These are phyloP conservation scores for Nesidiocoris tenuis DNA, from an alignment of 2,888 invertebrate genomes.

Conservation along the genomic window DNA sequence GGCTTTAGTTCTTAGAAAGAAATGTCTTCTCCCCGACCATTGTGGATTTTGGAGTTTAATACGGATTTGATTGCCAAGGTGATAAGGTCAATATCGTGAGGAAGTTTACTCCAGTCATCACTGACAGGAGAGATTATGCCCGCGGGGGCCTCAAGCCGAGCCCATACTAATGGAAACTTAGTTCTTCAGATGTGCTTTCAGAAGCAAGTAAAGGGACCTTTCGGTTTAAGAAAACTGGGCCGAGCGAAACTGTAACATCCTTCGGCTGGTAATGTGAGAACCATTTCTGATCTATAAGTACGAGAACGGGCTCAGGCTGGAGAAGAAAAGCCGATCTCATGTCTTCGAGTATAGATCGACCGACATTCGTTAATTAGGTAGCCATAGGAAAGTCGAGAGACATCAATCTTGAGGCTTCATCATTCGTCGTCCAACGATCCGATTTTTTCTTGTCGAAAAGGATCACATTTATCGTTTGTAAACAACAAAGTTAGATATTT, in stretches of 20 bases:
- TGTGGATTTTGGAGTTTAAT: neutral
- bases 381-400: neutral
- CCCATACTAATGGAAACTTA: neutral
- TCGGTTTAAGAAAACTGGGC: neutral
- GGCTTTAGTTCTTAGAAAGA: no score
- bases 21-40: no score
- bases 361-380: neutral
- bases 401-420: no score
- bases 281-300: neutral
- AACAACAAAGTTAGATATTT: no score
- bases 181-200: neutral
- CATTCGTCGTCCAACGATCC: no score
- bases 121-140: neutral
- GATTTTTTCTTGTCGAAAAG: no score
- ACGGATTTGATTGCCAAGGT: neutral
- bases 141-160: neutral
- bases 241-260: neutral
- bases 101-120: neutral
- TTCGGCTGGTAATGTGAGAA: neutral
- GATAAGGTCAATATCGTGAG: neutral
- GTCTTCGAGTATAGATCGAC: neutral
- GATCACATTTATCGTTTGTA: no score
- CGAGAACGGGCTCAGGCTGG: neutral
- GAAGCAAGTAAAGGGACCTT: neutral
- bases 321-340: neutral